A percentile compares a stretch with the other conserved stretches of the same genome.
Evolutionary conservation across 2,888 invertebrate species (phyloP).

Genomic region (Nomada ruficornis): DNA sequence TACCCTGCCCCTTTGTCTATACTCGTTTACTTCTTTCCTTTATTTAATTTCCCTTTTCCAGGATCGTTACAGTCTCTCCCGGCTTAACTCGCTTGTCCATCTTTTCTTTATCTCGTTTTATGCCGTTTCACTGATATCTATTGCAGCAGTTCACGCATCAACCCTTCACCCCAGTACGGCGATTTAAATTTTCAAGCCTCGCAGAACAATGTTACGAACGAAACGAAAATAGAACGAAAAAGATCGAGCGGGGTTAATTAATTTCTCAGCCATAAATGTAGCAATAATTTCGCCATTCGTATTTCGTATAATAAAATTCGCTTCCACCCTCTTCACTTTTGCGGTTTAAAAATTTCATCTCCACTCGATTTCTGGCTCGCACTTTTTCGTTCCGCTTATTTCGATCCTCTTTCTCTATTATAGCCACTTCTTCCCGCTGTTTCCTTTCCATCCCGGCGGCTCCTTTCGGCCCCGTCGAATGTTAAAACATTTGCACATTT

Average conservation of each 20-base stretch:
- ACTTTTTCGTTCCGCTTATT: not conserved
- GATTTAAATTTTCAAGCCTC: no score
- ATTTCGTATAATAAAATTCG: not conserved
- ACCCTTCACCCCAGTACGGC: no score
- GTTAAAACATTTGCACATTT: constrained; percentile 41
- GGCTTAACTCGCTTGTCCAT: not conserved
- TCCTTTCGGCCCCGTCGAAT: not conserved
- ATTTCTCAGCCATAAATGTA: no score
- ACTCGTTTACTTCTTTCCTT: constrained; percentile 5
- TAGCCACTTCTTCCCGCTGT: not conserved
- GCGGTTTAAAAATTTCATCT: no score
- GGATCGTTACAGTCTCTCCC: not conserved
- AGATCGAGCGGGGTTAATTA: no score
- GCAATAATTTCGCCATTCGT: no score
- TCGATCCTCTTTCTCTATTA: not conserved
- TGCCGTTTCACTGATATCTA: not conserved
- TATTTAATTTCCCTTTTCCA: not conserved
- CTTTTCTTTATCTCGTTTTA: not conserved
- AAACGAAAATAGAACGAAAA: no score
- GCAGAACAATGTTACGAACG: no score
- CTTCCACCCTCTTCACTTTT: not conserved
- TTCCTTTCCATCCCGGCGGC: not conserved
- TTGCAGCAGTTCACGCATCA: not conserved
- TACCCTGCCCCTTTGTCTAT: not conserved
- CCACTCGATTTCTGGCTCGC: not conserved